A percentile compares a stretch with the other conserved stretches of the same genome.
phyloP scores from a whole-genome alignment of 2,113 vertebrate species.

The Peromyscus maniculatus region DNA sequence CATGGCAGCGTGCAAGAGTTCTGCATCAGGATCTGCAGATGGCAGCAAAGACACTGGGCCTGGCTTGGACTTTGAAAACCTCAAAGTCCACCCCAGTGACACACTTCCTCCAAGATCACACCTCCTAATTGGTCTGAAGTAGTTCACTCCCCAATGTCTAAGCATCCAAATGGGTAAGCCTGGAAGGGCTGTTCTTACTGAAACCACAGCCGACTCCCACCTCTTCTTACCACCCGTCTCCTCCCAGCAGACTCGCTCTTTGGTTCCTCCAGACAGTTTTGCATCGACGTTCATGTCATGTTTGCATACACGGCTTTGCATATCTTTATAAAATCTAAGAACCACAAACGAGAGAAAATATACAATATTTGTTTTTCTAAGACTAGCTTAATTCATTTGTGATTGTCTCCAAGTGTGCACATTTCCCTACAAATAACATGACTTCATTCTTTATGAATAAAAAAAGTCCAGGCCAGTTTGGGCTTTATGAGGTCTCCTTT shows the following conservation, averaged over 20 bases:
- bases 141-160: not conserved
- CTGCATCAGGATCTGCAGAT: not conserved
- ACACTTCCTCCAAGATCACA: not conserved
- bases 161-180: not conserved
- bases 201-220: not conserved
- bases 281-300: not conserved
- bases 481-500: too few species aligned
- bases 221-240: too few species aligned
- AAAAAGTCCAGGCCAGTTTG: not conserved
- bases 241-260: not conserved
- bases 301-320: not conserved
- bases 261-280: not conserved
- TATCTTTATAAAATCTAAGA: not conserved
- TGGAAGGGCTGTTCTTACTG: not conserved
- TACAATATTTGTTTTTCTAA: not conserved
- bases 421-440: not conserved
- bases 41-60: not conserved
- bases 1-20: not conserved
- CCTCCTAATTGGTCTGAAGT: not conserved
- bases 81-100: not conserved
- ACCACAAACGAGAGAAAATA: not conserved
- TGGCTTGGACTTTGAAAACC: not conserved
- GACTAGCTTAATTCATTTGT: not conserved
- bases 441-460: not conserved
- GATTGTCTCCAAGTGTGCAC: not conserved